Evolutionary conservation across 2,113 vertebrate genomes (phyloP).

Genomic region (Acinonyx jubatus): DNA sequence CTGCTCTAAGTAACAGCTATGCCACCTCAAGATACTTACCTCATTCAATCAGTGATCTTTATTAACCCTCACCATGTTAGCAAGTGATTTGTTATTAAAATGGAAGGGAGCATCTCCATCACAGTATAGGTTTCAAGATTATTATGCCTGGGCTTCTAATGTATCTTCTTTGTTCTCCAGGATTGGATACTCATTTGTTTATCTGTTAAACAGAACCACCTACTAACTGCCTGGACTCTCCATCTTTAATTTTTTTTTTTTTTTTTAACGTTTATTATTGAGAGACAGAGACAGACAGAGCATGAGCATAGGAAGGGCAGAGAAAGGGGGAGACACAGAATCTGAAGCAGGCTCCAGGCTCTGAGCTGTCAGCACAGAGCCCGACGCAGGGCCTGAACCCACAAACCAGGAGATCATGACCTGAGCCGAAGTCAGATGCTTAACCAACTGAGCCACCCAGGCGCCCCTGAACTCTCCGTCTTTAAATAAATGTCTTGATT

Average conservation of each 20-base stretch:
- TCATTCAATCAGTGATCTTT: background rate
- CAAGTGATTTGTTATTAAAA: background rate
- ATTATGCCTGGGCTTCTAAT: background rate
- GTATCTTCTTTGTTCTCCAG: background rate
- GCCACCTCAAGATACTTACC: background rate
- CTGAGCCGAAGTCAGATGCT: too few species aligned
- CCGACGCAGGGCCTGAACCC: too few species aligned
- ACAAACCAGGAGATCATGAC: too few species aligned
- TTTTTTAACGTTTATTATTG: too few species aligned
- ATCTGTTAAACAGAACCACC: background rate
- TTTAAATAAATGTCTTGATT: background rate
- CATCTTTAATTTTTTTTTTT: background rate
- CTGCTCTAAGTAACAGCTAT: background rate
- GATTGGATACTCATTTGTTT: background rate
- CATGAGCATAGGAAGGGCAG: too few species aligned
- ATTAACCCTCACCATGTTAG: background rate
- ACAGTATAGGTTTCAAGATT: background rate
- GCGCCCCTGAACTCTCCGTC: background rate
- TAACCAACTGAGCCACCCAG: too few species aligned
- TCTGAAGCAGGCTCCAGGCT: too few species aligned
- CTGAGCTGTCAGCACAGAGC: too few species aligned
- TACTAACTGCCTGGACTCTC: background rate
- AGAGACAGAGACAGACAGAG: too few species aligned
- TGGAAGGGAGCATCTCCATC: background rate
- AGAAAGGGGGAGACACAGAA: too few species aligned